Evolutionary conservation across 1,140 invertebrate species (phyloP), one percentile per base, ranked within the genome.

Genomic region (Notospermus geniculatus): DNA sequence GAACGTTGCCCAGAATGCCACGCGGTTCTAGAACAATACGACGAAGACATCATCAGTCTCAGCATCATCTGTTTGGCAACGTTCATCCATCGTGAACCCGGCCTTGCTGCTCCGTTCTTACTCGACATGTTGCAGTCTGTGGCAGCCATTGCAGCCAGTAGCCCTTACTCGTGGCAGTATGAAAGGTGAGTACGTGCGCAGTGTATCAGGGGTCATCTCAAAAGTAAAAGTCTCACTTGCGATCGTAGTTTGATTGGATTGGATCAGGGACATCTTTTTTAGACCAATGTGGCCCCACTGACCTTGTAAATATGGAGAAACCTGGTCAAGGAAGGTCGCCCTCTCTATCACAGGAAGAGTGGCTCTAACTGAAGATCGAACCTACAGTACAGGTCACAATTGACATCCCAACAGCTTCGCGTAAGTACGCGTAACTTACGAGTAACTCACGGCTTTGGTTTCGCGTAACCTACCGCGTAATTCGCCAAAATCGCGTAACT

Each of bases 61-160:
- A 93, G 94, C 74, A 92, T 99, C 50, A 91, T 97, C 28, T 90
- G 91, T 59, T 81, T 98, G 53, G 91, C 92, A 25, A 98, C 96
- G 0, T 98, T 95, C 80, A 92, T 99, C 62, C 94, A 98, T 78
- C 85, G 95, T 45, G 95, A 98, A 77, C 94, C 97, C 7, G 87
- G 88, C 7, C 71, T 98, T 71, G 95, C 96, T 22, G 95, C 96
- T 1, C 90, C 93, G 0, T 83, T 97, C 58, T 80, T 99, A 57
- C 93, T 95, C 1, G 91, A 96, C 70, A 94, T 98, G 64, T 82
- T 99, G 17, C 88, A 89, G 59, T 87, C 70, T 70, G 91, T 95
- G 88, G 91, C 43, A 92, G 90, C 91, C 95, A 78, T 81, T 66
- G 78, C 79, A 15, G 64, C 71, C 19, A 74, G 72, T 57, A 77